Evolutionary conservation across 2,888 invertebrate species (phyloP).

Genomic region (Hoplodrina blanda): DNA sequence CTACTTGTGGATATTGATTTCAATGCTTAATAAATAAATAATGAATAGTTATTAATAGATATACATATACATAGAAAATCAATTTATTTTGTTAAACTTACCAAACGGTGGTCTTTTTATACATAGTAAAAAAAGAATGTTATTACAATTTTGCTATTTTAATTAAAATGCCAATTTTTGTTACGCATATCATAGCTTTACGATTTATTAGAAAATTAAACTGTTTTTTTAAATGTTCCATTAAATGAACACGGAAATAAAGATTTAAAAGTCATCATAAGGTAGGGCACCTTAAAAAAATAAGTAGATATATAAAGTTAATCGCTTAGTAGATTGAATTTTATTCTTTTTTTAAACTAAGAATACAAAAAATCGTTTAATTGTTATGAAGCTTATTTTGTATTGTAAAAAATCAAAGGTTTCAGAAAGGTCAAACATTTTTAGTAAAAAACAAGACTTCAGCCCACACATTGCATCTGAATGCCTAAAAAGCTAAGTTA

Average conservation of each 20-base stretch:
- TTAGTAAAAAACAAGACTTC: conserved; percentile 5
- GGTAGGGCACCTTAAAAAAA: background rate
- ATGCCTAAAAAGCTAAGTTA: conserved; percentile 27
- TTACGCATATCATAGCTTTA: conserved; percentile 13
- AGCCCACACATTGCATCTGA: conserved; percentile 47
- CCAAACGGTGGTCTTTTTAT: no score
- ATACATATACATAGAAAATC: no score
- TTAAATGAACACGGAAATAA: conserved; percentile 6
- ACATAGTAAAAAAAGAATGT: no score
- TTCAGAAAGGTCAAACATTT: conserved; percentile 31
- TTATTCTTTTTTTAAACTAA: conserved; percentile 1
- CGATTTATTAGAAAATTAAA: conserved; percentile 3
- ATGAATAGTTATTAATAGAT: no score
- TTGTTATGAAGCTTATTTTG: conserved; percentile 12
- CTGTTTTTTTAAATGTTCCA: background rate
- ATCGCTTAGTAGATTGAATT: conserved; percentile 3
- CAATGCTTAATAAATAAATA: no score
- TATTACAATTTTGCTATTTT: no score
- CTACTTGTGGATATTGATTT: no score
- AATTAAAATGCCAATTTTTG: conserved; percentile 13
- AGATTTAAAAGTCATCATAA: background rate
- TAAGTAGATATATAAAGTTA: conserved; percentile 11
- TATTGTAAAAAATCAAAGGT: conserved; percentile 19
- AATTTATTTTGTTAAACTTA: no score
- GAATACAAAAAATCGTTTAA: background rate